Base-by-base conservation (phyloP, 1,140 invertebrate species). In the Bombus breviceps region DNA sequence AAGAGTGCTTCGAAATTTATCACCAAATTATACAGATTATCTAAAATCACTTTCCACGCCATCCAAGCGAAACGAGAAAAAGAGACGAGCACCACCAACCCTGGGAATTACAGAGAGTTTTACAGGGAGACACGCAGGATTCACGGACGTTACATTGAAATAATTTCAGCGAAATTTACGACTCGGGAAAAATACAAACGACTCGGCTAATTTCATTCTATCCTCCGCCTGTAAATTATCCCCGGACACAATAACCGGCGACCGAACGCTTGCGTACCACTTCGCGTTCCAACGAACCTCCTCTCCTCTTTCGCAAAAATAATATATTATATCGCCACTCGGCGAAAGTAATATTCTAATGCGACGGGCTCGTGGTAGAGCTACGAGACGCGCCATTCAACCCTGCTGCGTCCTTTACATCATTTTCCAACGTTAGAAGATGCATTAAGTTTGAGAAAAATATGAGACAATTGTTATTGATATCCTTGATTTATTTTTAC, bases 401-500 rank as follows among this genome's bases (percentile, higher is more conserved):
- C 28, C 59, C 59, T 62, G 59, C 25, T n/a, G 88, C 92, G 88
- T 91, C 91, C 90, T 92, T 93, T 93, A 93, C 91, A 92, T 90
- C 86, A n/a, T 62, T 62, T 62, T n/a, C 59, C 28, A 62, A n/a
- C 59, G 12, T 62, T 62, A 13, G 3, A 62, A 13, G 28, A 62
- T 62, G 12, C 28, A 62, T 62, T n/a, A 62, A 62, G 10, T n/a
- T 12, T n/a, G 59, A 62, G 59, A 62, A n/a, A n/a, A 62, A 62
- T 28, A 13, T 13, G 28, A n/a, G 12, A 53, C 18, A 53, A 53
- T 22, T 53, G 18, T 53, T 22, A 53, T 53, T 22, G 47, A 53
- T 53, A 22, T 22, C 0, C 47, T 22, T 5, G 12, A 62, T n/a
- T 13, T n/a, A n/a, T 62, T 62, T n/a, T 62, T 62, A 13, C 59